Evolutionary conservation across 1,140 invertebrate species (phyloP), one percentile per base, ranked within the genome.

Genomic region (Hypothenemus hampei): DNA sequence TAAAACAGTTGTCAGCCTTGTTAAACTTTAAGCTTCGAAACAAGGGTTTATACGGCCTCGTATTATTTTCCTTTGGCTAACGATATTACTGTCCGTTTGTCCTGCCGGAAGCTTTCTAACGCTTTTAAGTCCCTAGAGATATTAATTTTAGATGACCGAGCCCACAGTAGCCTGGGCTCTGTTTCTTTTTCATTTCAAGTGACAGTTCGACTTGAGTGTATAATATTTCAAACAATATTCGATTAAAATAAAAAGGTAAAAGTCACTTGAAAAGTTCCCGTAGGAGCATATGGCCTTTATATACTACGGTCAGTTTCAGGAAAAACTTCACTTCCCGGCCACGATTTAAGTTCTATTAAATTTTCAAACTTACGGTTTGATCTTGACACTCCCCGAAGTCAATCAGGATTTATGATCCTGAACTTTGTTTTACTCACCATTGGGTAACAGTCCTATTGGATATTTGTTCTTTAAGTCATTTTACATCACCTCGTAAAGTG

Each of bases 71-170:
- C 16, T 48, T 35, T 22, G 7, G 13, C 19, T 48, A 36, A 48
- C 20, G 33, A 22, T 48, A 15, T 36, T 48, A 36, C 33, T 48
- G 43, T 7, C 15, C 43, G 43, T 13, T 31, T 45, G 13, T 45
- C 22, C n/a, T 20, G 10, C 33, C 33, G n/a, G 33, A 36, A 48
- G 24, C 6, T 11, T 21, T 48, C 7, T 13, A 19, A 13, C 29
- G 20, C 46, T 48, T 13, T 48, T 19, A 48, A 22, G 21, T 29
- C 18, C 15, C 43, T 31, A 11, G 13, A 45, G 18, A 10, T 13
- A 37, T 37, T 16, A 37, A 37, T 37, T 37, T 37, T 37, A 37
- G 35, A 16, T 37, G 10, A n/a, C n/a, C n/a, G n/a, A n/a, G 10
- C 3, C 35, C 35, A 29, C 26, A n/a, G 26, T 6, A 29, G 6